Evolutionary conservation across 2,888 invertebrate genomes (phyloP), one percentile per base, ranked within the genome.

Genomic region (Eledona agricola): DNA sequence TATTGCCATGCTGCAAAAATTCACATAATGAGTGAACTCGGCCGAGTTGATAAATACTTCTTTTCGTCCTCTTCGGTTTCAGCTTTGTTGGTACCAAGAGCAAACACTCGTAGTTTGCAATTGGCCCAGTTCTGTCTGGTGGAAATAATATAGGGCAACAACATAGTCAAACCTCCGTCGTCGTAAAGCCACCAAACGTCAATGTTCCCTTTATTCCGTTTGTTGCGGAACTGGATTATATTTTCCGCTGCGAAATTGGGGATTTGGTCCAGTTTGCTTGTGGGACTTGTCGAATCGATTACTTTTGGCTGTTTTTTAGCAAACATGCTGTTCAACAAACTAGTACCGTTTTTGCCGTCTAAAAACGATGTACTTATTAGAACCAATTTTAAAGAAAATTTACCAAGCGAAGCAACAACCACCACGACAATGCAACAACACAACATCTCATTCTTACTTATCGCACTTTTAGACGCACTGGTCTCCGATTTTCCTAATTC

Each of bases 181-280:
- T 96, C 96, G 75, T 95, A 96, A 64, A 96, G 78, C 96, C 96
- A 97, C 92, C 95, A 96, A 29, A 96, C 94, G 77, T 96, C 96
- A 26, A 96, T 87, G 0, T 85, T 87, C 5, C 94, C 93, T 55
- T 86, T 83, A 45, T 85, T 84, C 77, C 92, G 84, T 70, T 91
- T 92, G 57, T 81, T 83, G 57, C 88, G 86, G 74, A 93, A 93
- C 57, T 89, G 78, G 6, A 87, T 85, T 76, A 90, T 83, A 38
- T 83, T 85, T 46, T 86, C 81, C 3, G 90, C 77, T 37, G 88
- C 81, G 26, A 85, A 83, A 60, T 83, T 82, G 0, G 51, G 42
- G 5, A 56, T 37, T 9, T 57, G 50, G 1, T 25, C 10, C 26
- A 37, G 29, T 3, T 15, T 17, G 4, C 7, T 10, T 2, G 12